Evolutionary conservation across 2,888 invertebrate genomes (phyloP).

Genomic region (Cosmopolites sordidus): DNA sequence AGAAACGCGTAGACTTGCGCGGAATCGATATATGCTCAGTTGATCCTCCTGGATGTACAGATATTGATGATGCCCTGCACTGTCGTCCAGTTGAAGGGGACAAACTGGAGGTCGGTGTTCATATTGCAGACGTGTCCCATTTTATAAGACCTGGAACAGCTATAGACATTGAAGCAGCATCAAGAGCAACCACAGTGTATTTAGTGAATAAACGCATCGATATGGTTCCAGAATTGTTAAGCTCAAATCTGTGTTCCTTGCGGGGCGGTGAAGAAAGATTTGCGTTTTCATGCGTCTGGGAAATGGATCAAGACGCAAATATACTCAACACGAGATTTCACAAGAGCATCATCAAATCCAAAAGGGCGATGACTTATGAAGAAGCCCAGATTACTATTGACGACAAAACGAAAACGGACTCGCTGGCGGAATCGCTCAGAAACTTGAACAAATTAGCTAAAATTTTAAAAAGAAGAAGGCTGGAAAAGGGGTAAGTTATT

Average conservation of each 20-base stretch:
- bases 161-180: conserved; percentile 86
- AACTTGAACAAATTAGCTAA: conserved; percentile 85
- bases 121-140: conserved; percentile 98
- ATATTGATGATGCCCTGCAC: conserved; percentile 97
- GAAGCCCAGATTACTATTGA: conserved; percentile 94
- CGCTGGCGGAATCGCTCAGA: conserved; percentile 72
- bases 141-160: conserved; percentile 92
- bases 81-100: conserved; percentile 71
- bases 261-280: conserved; percentile 85
- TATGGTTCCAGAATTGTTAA: conserved; percentile 80
- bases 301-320: conserved; percentile 73
- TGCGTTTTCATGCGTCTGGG: conserved; percentile 96
- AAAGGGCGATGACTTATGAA: conserved; percentile 93
- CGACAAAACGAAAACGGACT: conserved; percentile 66
- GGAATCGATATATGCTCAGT: conserved; percentile 87
- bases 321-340: conserved; percentile 77
- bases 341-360: conserved; percentile 89
- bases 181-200: conserved; percentile 95
- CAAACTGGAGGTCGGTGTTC: conserved; percentile 77
- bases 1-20: conserved; percentile 67
- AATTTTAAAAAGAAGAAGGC: conserved; percentile 68
- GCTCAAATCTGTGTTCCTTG: conserved; percentile 93
- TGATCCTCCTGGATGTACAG: conserved; percentile 97
- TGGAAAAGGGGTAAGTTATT: conserved; percentile 32
- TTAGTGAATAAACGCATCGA: conserved; percentile 88